These are phyloP conservation scores for Onychomys arenicola DNA, from an alignment of 2,797 vertebrate species.

Conservation along the genomic window DNA sequence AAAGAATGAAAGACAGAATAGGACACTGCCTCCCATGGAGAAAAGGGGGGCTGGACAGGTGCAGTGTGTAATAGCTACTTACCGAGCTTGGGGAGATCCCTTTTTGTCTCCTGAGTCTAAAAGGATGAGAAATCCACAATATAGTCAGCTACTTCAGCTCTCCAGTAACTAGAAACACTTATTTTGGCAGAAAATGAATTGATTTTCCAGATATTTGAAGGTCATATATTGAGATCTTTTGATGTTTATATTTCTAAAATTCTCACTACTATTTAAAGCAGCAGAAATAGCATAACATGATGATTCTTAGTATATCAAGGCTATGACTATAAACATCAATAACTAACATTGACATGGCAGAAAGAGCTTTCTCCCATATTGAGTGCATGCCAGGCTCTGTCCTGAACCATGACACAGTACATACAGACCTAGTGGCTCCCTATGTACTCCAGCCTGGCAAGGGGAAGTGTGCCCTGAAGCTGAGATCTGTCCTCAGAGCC, in stretches of 20 bases:
- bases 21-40: not conserved
- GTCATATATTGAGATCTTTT: not conserved
- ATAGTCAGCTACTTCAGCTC: not conserved
- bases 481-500: not conserved
- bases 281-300: not conserved
- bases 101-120: not conserved
- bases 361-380: not conserved
- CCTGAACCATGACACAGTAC: not conserved
- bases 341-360: not conserved
- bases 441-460: not conserved
- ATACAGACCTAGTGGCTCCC: not conserved
- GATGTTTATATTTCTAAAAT: conserved; percentile 13
- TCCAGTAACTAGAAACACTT: not conserved
- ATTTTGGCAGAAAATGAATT: conserved; percentile 20
- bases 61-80: not conserved
- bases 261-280: conserved; percentile 5
- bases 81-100: not conserved
- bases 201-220: conserved; percentile 4
- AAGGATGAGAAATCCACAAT: not conserved
- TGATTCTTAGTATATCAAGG: not conserved
- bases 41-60: not conserved
- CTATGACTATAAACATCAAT: not conserved
- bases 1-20: not conserved
- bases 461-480: not conserved
- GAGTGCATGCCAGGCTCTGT: not conserved